Conservation (phyloP, 2,888 invertebrate species). For the Cecidostiba fungosa region DNA sequence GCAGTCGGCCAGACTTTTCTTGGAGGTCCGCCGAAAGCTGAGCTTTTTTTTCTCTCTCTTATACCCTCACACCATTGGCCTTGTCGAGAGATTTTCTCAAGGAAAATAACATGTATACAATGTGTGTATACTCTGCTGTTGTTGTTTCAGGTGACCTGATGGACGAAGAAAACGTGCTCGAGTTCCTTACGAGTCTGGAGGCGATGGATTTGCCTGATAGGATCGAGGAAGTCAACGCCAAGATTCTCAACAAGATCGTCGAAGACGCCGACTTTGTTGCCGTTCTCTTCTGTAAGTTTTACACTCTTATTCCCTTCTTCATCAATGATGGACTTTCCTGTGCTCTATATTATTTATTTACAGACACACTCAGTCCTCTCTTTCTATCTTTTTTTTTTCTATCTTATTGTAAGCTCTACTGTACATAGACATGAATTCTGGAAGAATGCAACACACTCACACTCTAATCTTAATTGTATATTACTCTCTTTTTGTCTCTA, state of each 20-base stretch:
- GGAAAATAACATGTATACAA: background rate
- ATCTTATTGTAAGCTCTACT: conserved; percentile 92
- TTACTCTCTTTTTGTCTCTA: conserved; percentile 8
- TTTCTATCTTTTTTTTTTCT: too few species aligned
- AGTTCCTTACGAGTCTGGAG: conserved; percentile 96
- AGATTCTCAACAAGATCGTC: conserved; percentile 93
- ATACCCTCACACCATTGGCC: conserved; percentile 36
- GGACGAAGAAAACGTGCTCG: conserved; percentile 96
- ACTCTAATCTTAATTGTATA: conserved; percentile 10
- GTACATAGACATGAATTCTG: background rate
- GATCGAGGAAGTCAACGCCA: conserved; percentile 96
- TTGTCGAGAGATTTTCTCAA: background rate
- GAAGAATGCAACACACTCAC: background rate
- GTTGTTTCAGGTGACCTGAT: conserved; percentile 91
- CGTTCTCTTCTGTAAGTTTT: conserved; percentile 95
- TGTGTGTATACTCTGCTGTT: too few species aligned
- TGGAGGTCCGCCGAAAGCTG: conserved; percentile 71
- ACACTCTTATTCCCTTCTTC: background rate
- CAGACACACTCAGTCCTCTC: too few species aligned
- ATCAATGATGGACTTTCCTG: too few species aligned
- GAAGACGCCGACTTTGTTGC: conserved; percentile 96
- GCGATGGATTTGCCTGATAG: conserved; percentile 97
- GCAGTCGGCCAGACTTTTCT: conserved; percentile 72
- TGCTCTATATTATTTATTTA: too few species aligned
- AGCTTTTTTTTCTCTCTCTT: conserved; percentile 11